Percentiles rank a stretch among this genome's conserved stretches.
Evolutionary conservation across 2,888 invertebrate genomes (phyloP).

Genomic region (Spicauda simplicius): DNA sequence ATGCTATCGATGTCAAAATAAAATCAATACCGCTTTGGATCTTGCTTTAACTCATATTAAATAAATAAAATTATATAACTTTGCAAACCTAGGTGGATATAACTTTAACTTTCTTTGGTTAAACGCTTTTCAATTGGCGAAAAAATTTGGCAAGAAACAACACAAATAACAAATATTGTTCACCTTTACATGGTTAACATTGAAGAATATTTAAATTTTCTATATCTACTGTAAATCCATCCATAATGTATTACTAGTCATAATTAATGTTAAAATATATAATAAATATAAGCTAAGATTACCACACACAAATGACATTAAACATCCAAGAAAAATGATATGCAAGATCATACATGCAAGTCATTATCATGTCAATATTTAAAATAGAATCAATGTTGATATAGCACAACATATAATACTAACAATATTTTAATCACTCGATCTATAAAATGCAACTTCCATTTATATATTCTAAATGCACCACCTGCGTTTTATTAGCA

Average conservation of each 20-base stretch:
- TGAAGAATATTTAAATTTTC: not conserved
- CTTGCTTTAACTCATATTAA: not conserved
- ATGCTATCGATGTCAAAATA: not conserved
- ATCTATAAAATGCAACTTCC: not conserved
- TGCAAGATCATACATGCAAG: not conserved
- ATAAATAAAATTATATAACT: constrained; percentile 35
- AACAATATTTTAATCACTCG: not conserved
- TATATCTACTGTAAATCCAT: not conserved
- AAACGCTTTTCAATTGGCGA: constrained; percentile 43
- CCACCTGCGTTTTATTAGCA: not conserved
- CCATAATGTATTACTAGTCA: not conserved
- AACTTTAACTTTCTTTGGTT: constrained; percentile 55
- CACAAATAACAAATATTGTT: constrained; percentile 3
- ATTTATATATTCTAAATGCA: not conserved
- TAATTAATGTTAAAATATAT: not conserved
- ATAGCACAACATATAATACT: not conserved
- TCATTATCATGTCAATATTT: not conserved
- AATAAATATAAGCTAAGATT: constrained; percentile 11
- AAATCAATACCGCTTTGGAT: not conserved
- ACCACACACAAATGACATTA: not conserved
- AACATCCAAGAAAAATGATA: constrained; percentile 6
- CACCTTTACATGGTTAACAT: not conserved
- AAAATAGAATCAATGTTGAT: not conserved
- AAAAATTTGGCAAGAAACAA: constrained; percentile 42
- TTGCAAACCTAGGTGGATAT: constrained; percentile 47